These are phyloP conservation scores for Ceratosolen fusciceps DNA, from an alignment of 1,140 invertebrate species.

Conservation along the genomic window DNA sequence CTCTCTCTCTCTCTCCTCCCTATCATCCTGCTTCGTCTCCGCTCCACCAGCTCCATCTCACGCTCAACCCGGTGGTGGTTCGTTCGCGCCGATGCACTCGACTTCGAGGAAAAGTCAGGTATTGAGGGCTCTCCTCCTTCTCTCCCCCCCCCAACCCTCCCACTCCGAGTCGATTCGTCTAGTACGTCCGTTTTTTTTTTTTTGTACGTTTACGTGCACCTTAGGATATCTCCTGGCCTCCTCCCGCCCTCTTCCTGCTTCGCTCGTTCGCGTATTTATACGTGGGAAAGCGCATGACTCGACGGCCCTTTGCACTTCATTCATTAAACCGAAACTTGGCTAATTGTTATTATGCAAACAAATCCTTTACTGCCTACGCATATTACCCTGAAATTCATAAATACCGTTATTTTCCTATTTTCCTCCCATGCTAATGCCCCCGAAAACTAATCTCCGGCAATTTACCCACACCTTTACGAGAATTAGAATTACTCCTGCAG, in stretches of 20 bases:
- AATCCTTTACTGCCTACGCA: constrained; percentile 2
- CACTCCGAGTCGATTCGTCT: too few species aligned
- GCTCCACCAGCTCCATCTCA: too few species aligned
- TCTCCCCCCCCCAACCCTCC: not conserved
- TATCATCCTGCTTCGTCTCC: not conserved
- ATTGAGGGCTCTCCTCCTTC: constrained; percentile 19
- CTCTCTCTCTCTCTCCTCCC: not conserved
- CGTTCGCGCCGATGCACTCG: too few species aligned
- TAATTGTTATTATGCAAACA: constrained; percentile 7
- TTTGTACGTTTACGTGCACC: too few species aligned
- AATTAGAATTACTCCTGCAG: not conserved
- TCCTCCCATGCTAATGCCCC: not conserved
- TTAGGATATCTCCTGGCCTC: not conserved
- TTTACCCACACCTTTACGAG: not conserved
- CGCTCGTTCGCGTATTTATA: not conserved
- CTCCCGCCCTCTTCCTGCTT: not conserved
- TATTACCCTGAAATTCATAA: not conserved
- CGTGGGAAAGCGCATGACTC: constrained; percentile 10
- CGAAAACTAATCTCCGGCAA: not conserved
- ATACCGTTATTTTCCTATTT: not conserved
- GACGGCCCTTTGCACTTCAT: not conserved
- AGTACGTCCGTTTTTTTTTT: too few species aligned
- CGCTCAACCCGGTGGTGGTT: not conserved
- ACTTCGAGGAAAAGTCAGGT: constrained; percentile 2
- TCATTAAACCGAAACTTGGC: not conserved